Conservation (phyloP, 2,797 vertebrate species). For the Micropoecilia bifurca region DNA sequence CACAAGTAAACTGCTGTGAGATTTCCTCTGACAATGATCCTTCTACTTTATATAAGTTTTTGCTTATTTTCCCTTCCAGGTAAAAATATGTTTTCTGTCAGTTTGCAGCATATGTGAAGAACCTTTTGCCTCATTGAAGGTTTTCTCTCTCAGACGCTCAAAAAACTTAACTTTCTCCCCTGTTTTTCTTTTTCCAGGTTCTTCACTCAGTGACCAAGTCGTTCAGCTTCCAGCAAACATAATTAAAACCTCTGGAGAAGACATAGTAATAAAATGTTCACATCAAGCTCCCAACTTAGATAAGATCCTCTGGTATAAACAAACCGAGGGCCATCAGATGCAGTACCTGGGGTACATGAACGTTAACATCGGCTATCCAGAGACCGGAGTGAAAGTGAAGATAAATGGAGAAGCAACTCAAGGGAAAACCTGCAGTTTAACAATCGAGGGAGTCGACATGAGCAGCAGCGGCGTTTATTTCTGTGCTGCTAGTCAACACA, state of each 20-base stretch:
- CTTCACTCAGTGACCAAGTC: slow-evolving; percentile 14
- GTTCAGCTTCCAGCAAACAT: slow-evolving; percentile 47
- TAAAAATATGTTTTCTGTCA: background rate
- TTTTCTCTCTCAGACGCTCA: background rate
- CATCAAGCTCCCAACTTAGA: slow-evolving; percentile 30
- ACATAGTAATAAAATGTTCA: slow-evolving; percentile 35
- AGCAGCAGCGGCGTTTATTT: slow-evolving; percentile 59
- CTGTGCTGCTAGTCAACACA: slow-evolving; percentile 59
- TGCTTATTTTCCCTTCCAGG: background rate
- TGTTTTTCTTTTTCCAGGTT: background rate
- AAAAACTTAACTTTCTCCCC: no score
- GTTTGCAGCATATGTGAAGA: background rate
- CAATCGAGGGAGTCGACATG: slow-evolving; percentile 9
- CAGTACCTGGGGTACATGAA: slow-evolving; percentile 50
- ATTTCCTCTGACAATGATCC: background rate
- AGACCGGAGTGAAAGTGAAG: slow-evolving; percentile 7
- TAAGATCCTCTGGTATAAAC: slow-evolving; percentile 65
- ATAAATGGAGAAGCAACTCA: slow-evolving; percentile 29
- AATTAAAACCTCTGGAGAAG: background rate
- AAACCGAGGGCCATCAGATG: slow-evolving; percentile 14
- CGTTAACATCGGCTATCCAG: background rate
- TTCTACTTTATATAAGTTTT: background rate
- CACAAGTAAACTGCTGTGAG: background rate
- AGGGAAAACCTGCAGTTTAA: slow-evolving; percentile 32
- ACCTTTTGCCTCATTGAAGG: background rate